Evolutionary conservation across 1,140 invertebrate genomes (phyloP).

Genomic region (Nephotettix cincticeps): DNA sequence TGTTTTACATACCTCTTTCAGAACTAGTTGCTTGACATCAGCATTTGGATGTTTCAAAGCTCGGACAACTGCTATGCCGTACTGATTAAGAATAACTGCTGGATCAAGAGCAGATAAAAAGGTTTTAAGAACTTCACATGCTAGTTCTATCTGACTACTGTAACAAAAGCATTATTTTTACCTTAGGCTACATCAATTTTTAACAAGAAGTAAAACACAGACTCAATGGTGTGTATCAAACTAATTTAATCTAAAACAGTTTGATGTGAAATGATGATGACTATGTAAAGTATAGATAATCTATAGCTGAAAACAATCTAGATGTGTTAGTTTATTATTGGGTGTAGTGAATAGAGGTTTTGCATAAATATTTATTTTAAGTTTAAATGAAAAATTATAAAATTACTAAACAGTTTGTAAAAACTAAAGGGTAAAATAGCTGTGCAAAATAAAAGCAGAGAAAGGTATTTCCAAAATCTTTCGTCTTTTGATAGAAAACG

Average conservation of each 20-base stretch:
- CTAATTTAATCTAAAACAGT: too few species aligned
- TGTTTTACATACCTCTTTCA: slow-evolving; percentile 45
- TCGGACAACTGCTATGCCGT: slow-evolving; percentile 45
- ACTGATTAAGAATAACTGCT: slow-evolving; percentile 46
- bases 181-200: background rate
- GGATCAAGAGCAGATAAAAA: slow-evolving; percentile 47
- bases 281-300: slow-evolving; percentile 21
- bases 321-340: background rate
- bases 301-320: slow-evolving; percentile 22
- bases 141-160: slow-evolving; percentile 48
- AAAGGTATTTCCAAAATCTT: too few species aligned
- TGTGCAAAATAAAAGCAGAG: too few species aligned
- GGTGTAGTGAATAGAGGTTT: too few species aligned
- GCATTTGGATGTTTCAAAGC: slow-evolving; percentile 48
- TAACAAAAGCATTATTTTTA: slow-evolving; percentile 34
- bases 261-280: background rate
- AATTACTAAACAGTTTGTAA: too few species aligned
- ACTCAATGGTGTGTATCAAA: background rate
- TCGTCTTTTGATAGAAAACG: too few species aligned
- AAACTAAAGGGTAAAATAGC: too few species aligned
- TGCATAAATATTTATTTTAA: too few species aligned
- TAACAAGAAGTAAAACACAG: background rate
- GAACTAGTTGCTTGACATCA: slow-evolving; percentile 44
- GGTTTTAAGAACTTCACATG: slow-evolving; percentile 50
- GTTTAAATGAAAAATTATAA: too few species aligned